These are phyloP conservation scores for Eristalis pertinax DNA, from an alignment of 2,888 invertebrate genomes.

Conservation along the genomic window DNA sequence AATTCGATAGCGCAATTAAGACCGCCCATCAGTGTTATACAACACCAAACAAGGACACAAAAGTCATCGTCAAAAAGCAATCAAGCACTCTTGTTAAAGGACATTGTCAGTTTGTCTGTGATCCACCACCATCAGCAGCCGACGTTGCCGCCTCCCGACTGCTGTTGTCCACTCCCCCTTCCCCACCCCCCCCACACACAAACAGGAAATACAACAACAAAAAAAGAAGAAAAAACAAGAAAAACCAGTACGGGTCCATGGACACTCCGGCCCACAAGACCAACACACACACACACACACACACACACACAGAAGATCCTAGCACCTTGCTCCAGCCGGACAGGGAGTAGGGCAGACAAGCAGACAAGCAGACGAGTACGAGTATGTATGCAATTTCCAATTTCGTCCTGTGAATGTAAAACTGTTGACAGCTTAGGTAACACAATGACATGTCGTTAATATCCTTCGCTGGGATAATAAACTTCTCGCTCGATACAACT, in stretches of 20 bases:
- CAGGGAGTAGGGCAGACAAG: background rate
- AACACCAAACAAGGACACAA: slow-evolving; percentile 60
- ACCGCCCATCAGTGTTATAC: slow-evolving; percentile 45
- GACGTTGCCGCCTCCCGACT: slow-evolving; percentile 1
- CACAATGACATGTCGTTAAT: slow-evolving; percentile 65
- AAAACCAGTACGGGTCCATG: slow-evolving; percentile 7
- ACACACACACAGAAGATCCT: slow-evolving; percentile 2
- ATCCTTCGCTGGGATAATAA: slow-evolving; percentile 62
- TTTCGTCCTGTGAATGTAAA: slow-evolving; percentile 55
- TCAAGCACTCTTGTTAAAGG: slow-evolving; percentile 68
- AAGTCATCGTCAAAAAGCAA: slow-evolving; percentile 71
- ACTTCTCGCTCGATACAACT: slow-evolving; percentile 46
- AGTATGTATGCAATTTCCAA: slow-evolving; percentile 28
- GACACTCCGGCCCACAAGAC: background rate
- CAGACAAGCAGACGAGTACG: background rate
- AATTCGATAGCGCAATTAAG: slow-evolving; percentile 70
- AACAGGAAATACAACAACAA: slow-evolving; percentile 36
- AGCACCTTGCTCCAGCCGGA: background rate
- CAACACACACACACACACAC: slow-evolving; percentile 7
- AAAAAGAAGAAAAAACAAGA: background rate
- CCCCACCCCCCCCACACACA: slow-evolving; percentile 26
- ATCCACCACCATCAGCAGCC: slow-evolving; percentile 1
- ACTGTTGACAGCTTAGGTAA: slow-evolving; percentile 63
- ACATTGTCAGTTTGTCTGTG: slow-evolving; percentile 62
- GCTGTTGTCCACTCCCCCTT: background rate